Conservation (phyloP, 2,113 vertebrate species). For the Heptranchias perlo region DNA sequence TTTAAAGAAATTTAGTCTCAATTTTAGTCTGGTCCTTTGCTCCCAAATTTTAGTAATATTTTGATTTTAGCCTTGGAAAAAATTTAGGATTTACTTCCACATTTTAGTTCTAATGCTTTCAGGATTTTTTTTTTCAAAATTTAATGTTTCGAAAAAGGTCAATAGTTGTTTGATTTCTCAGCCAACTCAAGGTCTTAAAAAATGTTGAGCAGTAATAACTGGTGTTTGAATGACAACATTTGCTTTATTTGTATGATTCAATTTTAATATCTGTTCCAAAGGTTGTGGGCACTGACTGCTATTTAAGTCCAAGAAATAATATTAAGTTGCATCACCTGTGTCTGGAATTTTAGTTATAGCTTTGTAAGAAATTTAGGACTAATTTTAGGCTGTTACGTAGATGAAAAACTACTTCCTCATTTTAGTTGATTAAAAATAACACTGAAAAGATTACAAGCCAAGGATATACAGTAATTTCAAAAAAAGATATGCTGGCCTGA, state of each 20-base stretch:
- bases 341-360: not conserved
- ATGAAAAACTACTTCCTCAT: not conserved
- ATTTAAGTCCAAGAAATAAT: not conserved
- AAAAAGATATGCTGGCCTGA: not conserved
- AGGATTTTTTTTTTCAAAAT: not conserved
- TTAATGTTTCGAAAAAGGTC: not conserved
- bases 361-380: not conserved
- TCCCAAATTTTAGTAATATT: too few species aligned
- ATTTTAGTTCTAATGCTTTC: not conserved
- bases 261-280: not conserved
- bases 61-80: not conserved
- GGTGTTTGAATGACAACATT: not conserved
- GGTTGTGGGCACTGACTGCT: not conserved
- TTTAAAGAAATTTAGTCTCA: too few species aligned
- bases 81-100: not conserved
- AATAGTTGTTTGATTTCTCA: not conserved
- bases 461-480: not conserved
- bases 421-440: not conserved
- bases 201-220: not conserved
- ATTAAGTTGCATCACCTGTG: not conserved
- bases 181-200: not conserved
- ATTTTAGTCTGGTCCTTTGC: too few species aligned
- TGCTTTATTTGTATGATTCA: not conserved
- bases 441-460: not conserved
- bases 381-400: not conserved